Conservation (phyloP, 2,113 vertebrate genomes). For the Parus major region DNA sequence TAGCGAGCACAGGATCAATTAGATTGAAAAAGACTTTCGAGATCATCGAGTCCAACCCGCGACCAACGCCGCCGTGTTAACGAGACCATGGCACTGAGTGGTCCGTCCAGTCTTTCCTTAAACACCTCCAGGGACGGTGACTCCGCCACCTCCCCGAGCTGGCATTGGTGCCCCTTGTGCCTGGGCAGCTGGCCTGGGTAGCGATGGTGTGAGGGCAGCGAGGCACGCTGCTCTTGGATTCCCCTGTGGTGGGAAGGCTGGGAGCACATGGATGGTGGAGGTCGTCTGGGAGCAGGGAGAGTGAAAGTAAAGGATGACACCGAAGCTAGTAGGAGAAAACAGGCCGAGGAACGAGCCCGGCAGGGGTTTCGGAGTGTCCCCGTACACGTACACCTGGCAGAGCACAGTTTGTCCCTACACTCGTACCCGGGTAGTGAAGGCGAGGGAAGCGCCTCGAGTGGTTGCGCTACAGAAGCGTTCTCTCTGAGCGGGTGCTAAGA, state of each 20-base stretch:
- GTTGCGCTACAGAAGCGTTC: rapidly evolving
- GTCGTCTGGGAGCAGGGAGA: not conserved
- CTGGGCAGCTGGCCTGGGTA: not conserved
- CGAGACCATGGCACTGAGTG: not conserved
- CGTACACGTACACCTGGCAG: not conserved
- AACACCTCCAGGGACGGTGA: too few species aligned
- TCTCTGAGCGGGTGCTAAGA: not conserved
- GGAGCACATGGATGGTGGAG: not conserved
- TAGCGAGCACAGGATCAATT: not conserved
- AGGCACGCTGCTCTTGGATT: not conserved
- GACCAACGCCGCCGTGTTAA: not conserved
- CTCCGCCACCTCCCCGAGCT: not conserved
- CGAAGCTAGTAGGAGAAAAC: not conserved
- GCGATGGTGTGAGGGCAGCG: not conserved
- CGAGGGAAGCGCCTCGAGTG: not conserved
- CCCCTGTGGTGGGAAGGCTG: not conserved
- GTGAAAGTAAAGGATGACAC: not conserved
- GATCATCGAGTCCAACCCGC: too few species aligned
- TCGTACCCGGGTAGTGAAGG: rapidly evolving
- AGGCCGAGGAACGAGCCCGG: not conserved
- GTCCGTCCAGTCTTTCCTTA: not conserved
- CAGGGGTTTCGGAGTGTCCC: not conserved
- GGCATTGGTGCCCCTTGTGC: not conserved
- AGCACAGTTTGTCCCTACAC: not conserved
- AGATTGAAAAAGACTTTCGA: not conserved